Evolutionary conservation across 1,140 invertebrate species (phyloP), one percentile per base, ranked within the genome.

Genomic region (Calliopsis andreniformis): DNA sequence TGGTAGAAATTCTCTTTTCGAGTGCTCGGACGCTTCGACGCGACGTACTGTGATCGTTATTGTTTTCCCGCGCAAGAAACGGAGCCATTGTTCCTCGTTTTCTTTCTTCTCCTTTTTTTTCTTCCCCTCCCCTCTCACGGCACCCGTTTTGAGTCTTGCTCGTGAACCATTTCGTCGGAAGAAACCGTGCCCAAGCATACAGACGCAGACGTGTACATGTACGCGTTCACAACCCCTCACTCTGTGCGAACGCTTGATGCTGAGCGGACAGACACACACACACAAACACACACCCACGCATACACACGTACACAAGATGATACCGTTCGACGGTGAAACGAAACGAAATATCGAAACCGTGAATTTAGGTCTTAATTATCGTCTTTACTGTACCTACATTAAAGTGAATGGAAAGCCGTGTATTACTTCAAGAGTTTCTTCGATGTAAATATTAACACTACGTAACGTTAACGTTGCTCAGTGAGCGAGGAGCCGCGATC

Each of bases 371-470:
- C 73, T 89, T 89, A 88, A 67, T 73, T 43, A 72, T 77, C 51
- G 39, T 82, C 43, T 78, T 88, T 86, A 85, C 85, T 88, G 84
- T 87, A 85, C 84, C 86, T 87, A 89, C 66, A 32, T 43, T 83
- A 82, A 79, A 82, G 88, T 85, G 82, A 51, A 82, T 73, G 79
- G 58, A 72, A 73, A 85, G 79, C 87, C 85, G 83, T 89, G 86
- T 85, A 86, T 89, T 88, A 87, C 70, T 86, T 82, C 79, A 64
- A 84, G 80, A 87, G 88, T 86, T 88, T 83, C 89, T 83, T 92
- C 87, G 89, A 91, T 92, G 91, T 92, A 92, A 91, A 92, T 92
- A 92, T 90, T 91, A 89, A 90, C 84, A 90, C 82, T 82, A 81
- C 78, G 68, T 90, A 90, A 85, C 82, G 79, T 89, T 83, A 87